Percentiles rank a stretch among this genome's conserved stretches.
phyloP scores from a whole-genome alignment of 2,888 invertebrate genomes.

The Ephialtes manifestator region DNA sequence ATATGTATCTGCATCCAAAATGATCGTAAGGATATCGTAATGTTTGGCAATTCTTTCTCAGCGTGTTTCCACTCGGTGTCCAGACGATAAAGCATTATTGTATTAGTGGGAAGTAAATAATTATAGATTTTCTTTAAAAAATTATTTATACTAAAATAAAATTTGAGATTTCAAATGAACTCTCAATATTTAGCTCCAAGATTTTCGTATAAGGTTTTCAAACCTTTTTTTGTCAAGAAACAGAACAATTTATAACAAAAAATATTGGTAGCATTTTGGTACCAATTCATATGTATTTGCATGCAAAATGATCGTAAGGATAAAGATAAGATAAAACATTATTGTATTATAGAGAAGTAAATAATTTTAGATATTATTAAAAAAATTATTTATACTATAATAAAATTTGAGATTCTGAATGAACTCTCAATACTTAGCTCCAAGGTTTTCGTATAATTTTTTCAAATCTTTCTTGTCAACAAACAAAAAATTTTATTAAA shows the following conservation, averaged over 20 bases:
- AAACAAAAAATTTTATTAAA: too few species aligned
- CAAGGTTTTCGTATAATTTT: background rate
- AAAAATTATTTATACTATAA: too few species aligned
- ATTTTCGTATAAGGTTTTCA: background rate
- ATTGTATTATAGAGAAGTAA: too few species aligned
- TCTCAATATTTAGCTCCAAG: background rate
- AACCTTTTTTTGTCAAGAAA: background rate
- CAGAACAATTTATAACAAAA: background rate
- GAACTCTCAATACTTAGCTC: background rate
- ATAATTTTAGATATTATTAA: too few species aligned
- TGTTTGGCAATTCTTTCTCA: background rate
- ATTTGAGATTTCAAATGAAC: too few species aligned
- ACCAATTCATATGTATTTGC: background rate
- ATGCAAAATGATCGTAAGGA: background rate
- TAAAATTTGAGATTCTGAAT: too few species aligned
- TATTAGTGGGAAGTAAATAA: constrained; percentile 66
- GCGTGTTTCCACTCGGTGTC: constrained; percentile 45
- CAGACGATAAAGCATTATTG: constrained; percentile 77
- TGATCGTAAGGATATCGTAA: background rate
- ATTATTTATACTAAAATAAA: too few species aligned
- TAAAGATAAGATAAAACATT: constrained; percentile 74
- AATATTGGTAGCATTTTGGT: background rate
- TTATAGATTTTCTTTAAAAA: too few species aligned
- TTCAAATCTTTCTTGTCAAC: background rate
- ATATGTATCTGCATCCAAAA: background rate